Evolutionary conservation across 2,797 vertebrate genomes (phyloP).

Genomic region (Lithobates sylvaticus): DNA sequence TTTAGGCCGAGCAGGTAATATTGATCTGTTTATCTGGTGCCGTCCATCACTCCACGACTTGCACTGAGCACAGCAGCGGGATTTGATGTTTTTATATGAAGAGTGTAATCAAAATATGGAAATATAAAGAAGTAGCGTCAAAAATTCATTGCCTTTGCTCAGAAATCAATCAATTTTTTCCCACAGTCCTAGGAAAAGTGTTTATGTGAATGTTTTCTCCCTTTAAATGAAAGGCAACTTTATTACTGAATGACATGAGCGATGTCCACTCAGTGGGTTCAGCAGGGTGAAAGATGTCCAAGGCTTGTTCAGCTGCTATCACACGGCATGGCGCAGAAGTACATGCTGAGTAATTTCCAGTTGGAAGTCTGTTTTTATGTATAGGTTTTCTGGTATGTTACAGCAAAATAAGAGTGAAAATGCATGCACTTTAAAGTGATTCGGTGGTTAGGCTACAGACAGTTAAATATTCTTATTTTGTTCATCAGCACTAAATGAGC

Average conservation of each 20-base stretch:
- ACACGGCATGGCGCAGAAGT: neutral
- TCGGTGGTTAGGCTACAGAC: neutral
- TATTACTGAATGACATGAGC: conserved; percentile 5
- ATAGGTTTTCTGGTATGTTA: neutral
- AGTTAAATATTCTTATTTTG: neutral
- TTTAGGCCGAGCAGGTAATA: conserved; percentile 55
- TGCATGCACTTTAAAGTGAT: too few relatives aligned
- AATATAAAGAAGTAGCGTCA: conserved; percentile 44
- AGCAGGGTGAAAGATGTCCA: neutral
- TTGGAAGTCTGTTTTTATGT: neutral
- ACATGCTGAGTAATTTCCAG: neutral
- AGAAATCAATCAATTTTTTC: conserved; percentile 46
- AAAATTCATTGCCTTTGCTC: conserved; percentile 50
- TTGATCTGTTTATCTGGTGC: conserved; percentile 58
- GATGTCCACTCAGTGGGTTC: neutral
- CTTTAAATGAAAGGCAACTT: conserved; percentile 32
- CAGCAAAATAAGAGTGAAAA: neutral
- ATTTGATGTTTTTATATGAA: conserved; percentile 57
- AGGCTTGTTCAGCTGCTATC: neutral
- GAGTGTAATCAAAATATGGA: conserved; percentile 59
- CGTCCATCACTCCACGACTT: conserved; percentile 49
- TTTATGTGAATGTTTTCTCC: conserved; percentile 31
- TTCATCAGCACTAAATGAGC: neutral
- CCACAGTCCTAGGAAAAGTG: conserved; percentile 18
- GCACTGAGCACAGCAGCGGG: conserved; percentile 28